Conservation (phyloP, 2,113 vertebrate species). For the Ariopsis seemanni region DNA sequence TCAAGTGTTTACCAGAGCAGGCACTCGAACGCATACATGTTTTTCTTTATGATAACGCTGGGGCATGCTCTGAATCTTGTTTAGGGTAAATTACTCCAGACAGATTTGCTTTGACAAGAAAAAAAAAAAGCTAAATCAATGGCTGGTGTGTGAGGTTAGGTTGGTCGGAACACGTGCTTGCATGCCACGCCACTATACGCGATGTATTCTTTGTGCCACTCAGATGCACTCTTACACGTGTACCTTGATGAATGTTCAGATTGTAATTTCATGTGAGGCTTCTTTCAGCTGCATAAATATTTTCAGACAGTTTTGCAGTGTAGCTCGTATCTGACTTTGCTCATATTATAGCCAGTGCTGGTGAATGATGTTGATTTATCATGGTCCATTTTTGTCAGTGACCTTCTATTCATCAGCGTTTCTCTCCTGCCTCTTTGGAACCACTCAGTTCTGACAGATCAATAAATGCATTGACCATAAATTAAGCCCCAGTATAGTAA, state of each 20-base stretch:
- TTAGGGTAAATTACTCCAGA: constrained; percentile 42
- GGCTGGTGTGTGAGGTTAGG: constrained; percentile 31
- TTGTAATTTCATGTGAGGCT: not conserved
- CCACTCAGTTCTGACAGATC: constrained; percentile 42
- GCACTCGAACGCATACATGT: not conserved
- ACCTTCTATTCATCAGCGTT: constrained; percentile 51
- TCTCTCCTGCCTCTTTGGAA: constrained; percentile 34
- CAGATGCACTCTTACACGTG: constrained; percentile 3
- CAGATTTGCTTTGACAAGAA: constrained; percentile 51
- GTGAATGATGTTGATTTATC: constrained; percentile 38
- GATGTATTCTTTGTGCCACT: not conserved
- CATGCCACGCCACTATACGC: not conserved
- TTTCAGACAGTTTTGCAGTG: not conserved
- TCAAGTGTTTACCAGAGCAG: constrained; percentile 31
- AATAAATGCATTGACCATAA: constrained; percentile 41
- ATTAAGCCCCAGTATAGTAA: constrained; percentile 42
- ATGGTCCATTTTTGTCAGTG: constrained; percentile 39
- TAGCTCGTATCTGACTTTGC: constrained; percentile 17
- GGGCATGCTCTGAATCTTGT: constrained; percentile 42
- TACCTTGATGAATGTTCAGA: not conserved
- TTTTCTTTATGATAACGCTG: constrained; percentile 30
- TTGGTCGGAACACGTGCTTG: not conserved
- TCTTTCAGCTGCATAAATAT: not conserved
- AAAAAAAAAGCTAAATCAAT: constrained; percentile 43
- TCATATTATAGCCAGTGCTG: not conserved